These are phyloP conservation scores for Volucella bombylans DNA, from an alignment of 2,888 invertebrate genomes.

Conservation along the genomic window DNA sequence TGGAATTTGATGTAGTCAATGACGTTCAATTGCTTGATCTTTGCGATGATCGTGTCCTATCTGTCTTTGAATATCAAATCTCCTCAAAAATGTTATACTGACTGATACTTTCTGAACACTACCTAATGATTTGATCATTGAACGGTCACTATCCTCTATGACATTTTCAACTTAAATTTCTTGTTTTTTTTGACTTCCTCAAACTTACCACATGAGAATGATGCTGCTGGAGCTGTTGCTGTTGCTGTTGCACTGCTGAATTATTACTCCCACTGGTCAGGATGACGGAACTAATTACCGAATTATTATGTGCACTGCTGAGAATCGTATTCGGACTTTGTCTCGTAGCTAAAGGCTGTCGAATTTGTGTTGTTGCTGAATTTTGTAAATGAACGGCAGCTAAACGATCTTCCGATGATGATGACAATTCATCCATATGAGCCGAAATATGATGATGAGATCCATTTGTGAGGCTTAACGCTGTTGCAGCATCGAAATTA, in stretches of 20 bases:
- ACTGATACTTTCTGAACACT: too few relatives aligned
- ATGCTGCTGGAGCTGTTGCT: slow-evolving; percentile 46
- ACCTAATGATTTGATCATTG: too few relatives aligned
- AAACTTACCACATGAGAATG: slow-evolving; percentile 69
- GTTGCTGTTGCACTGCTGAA: slow-evolving; percentile 47
- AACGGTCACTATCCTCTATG: not conserved
- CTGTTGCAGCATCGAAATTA: slow-evolving; percentile 87
- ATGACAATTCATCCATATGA: slow-evolving; percentile 69
- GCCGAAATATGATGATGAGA: slow-evolving; percentile 71
- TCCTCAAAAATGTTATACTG: too few relatives aligned
- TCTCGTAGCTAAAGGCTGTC: slow-evolving; percentile 90
- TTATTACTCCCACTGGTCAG: slow-evolving; percentile 52
- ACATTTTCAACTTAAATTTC: slow-evolving; percentile 16
- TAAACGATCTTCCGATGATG: slow-evolving; percentile 75
- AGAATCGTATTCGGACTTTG: slow-evolving; percentile 90
- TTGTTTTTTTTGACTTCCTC: not conserved
- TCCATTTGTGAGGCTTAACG: slow-evolving; percentile 83
- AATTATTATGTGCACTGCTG: slow-evolving; percentile 55
- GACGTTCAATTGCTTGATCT: too few relatives aligned
- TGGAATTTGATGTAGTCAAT: too few relatives aligned
- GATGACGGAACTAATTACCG: slow-evolving; percentile 62
- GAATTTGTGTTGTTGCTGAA: slow-evolving; percentile 78
- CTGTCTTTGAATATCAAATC: too few relatives aligned
- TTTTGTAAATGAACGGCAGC: slow-evolving; percentile 75
- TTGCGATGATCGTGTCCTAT: too few relatives aligned